These are phyloP conservation scores for Platyscapa corneri DNA, from an alignment of 1,140 invertebrate genomes.

Conservation along the genomic window DNA sequence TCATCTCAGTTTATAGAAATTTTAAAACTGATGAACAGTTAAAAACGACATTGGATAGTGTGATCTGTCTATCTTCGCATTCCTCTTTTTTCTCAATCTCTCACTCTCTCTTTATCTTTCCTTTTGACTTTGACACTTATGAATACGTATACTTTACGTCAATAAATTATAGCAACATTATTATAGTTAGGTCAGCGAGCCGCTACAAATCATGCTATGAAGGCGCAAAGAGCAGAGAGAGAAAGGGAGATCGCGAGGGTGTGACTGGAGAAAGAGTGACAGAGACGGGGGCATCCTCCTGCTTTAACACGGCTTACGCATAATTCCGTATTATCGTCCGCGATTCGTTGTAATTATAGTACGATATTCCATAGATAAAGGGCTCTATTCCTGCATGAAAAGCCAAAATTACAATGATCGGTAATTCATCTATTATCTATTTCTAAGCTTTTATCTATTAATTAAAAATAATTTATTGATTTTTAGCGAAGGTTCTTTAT, in stretches of 20 bases:
- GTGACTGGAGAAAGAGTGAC: background rate
- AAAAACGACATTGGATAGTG: too few relatives aligned
- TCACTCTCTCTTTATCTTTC: too few relatives aligned
- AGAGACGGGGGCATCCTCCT: slow-evolving; percentile 44
- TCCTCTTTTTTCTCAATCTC: too few relatives aligned
- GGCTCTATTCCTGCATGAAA: slow-evolving; percentile 50
- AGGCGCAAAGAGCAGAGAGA: slow-evolving; percentile 22
- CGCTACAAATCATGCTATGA: slow-evolving; percentile 61
- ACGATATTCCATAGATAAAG: slow-evolving; percentile 50
- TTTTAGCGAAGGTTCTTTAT: too few relatives aligned
- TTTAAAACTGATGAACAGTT: too few relatives aligned
- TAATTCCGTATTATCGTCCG: slow-evolving; percentile 65
- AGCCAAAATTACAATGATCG: slow-evolving; percentile 49
- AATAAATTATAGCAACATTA: slow-evolving; percentile 67
- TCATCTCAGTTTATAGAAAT: too few relatives aligned
- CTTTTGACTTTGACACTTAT: too few relatives aligned
- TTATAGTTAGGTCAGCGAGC: slow-evolving; percentile 56
- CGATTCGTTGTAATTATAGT: slow-evolving; percentile 66
- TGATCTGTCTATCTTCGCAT: too few relatives aligned
- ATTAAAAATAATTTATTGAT: background rate
- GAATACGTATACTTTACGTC: slow-evolving; percentile 53
- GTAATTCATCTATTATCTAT: slow-evolving; percentile 51
- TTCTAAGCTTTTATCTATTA: background rate
- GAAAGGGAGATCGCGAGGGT: background rate
- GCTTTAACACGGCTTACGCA: slow-evolving; percentile 63